Evolutionary conservation across 2,113 vertebrate genomes (phyloP), one percentile per base, ranked within the genome.

Genomic region (Picathartes gymnocephalus): DNA sequence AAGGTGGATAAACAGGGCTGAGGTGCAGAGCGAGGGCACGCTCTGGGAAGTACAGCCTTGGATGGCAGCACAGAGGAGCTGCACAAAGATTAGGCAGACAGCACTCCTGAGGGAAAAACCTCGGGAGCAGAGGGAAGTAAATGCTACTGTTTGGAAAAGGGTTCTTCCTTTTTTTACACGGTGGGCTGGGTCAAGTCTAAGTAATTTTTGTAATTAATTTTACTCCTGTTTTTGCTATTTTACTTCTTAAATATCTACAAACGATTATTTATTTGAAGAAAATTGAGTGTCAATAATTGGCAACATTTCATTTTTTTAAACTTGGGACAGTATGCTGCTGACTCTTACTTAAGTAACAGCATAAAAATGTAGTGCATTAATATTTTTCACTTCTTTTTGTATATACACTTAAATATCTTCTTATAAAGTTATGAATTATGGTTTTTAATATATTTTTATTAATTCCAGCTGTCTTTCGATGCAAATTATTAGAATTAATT

Each of bases 1-100:
- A 98, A 97, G 93, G 89, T 72, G 73, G 96, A 97, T 96, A 96
- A 97, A 95, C 93, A 90, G 72, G 69, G 88, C 88, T 66, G 92
- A 96, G 95, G 94, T 90, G 90, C 88, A 93, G 95, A 61, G 81
- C 15, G 25, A 91, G 93, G 88, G 71, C 92, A 58, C 3, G 4
- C 79, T 15, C 14, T 15, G 69, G 72, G 61, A 37, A 77, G 31
- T 1, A 13, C 47, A 79, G 64, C 57, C 1, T 11, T 42, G 95
- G 58, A 27, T n/a, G n/a, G 71, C 76, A 66, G 70, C 3, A 9
- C 31, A 19, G 79, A 69, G 84, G 74, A 53, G 45, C 27, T 70
- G 70, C 23, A 47, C 68, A 44, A 42, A 44, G 77, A 77, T 79
- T 5, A 62, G 84, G 21, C n/a, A 51, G 57, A 31, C 30, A 15